Evolutionary conservation across 2,888 invertebrate genomes (phyloP).

Genomic region (Eupithecia pulchellata): DNA sequence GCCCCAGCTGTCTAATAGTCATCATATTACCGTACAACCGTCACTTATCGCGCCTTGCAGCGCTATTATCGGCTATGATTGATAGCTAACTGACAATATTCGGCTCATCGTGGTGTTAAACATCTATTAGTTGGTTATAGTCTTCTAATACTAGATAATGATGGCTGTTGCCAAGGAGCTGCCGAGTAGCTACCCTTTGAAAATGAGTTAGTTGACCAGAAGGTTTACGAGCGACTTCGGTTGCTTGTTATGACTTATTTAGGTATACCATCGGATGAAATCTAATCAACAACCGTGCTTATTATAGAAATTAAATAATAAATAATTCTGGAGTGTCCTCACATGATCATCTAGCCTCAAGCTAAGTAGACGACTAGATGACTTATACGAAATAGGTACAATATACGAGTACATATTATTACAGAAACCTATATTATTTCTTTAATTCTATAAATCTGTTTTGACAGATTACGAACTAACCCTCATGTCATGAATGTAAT

Average conservation of each 20-base stretch:
- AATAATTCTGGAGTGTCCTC: too few species aligned
- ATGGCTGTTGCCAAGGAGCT: slow-evolving; percentile 3
- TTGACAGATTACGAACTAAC: background rate
- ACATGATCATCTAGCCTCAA: too few species aligned
- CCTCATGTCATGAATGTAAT: background rate
- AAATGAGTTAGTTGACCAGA: background rate
- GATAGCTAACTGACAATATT: slow-evolving; percentile 38
- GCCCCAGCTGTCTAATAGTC: slow-evolving; percentile 50
- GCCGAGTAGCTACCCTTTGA: background rate
- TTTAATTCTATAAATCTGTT: too few species aligned
- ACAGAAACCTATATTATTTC: too few species aligned
- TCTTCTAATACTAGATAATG: slow-evolving; percentile 14
- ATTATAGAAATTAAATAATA: too few species aligned
- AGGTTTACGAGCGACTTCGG: slow-evolving; percentile 4
- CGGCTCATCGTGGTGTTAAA: slow-evolving; percentile 23
- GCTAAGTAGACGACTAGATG: too few species aligned
- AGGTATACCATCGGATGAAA: background rate
- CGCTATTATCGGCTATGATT: slow-evolving; percentile 57
- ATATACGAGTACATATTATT: too few species aligned
- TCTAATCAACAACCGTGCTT: background rate
- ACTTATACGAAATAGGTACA: too few species aligned
- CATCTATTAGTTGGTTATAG: slow-evolving; percentile 23
- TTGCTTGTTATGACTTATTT: background rate
- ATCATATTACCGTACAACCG: slow-evolving; percentile 58
- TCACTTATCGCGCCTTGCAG: slow-evolving; percentile 55